Percentiles rank a stretch among this genome's conserved stretches.
These are phyloP conservation scores for Cephus nigrinus DNA, from an alignment of 2,888 invertebrate species.

Conservation along the genomic window DNA sequence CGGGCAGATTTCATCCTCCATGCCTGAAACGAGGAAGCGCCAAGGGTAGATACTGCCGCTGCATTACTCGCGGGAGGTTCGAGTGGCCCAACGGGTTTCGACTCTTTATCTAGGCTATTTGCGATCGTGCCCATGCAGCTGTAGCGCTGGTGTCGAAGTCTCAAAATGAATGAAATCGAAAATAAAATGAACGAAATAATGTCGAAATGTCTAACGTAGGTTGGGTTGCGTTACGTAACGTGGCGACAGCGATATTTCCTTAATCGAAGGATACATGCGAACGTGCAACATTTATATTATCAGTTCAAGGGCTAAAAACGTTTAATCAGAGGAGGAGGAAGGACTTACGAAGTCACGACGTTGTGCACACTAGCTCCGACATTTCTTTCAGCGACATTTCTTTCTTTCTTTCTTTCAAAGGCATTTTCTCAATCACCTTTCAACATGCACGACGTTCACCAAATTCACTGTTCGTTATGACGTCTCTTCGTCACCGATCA, in stretches of 20 bases:
- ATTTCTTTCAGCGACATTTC: conserved; percentile 25
- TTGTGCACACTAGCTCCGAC: conserved; percentile 38
- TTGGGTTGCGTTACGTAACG: too few species aligned
- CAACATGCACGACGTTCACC: too few species aligned
- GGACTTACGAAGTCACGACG: conserved; percentile 42
- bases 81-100: not conserved
- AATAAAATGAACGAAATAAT: too few species aligned
- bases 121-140: too few species aligned
- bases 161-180: too few species aligned
- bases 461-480: too few species aligned
- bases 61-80: not conserved
- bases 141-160: too few species aligned
- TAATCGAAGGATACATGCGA: conserved; percentile 39
- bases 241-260: too few species aligned
- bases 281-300: conserved; percentile 49
- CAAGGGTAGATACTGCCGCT: conserved; percentile 52
- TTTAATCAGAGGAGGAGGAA: conserved; percentile 28
- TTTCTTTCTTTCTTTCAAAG: too few species aligned
- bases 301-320: conserved; percentile 23
- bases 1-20: conserved; percentile 97
- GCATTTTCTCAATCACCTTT: too few species aligned
- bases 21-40: conserved; percentile 72
- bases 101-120: not conserved
- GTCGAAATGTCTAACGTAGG: too few species aligned
- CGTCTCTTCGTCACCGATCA: too few species aligned